phyloP scores from a whole-genome alignment of 1,140 invertebrate species.

The Ceratitis capitata region DNA sequence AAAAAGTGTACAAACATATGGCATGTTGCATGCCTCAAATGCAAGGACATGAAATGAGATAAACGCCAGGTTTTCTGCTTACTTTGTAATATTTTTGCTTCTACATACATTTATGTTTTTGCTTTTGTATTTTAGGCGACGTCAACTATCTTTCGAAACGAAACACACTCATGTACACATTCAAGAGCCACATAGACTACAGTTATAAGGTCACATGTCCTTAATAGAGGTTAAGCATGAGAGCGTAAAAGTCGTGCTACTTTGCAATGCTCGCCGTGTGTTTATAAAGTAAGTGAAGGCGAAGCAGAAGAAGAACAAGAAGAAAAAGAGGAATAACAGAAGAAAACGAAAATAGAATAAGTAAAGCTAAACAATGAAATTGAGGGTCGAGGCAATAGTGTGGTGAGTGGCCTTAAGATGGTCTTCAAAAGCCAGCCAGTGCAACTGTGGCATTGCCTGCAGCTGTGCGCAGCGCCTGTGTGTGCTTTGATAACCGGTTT shows the following conservation, averaged over 20 bases:
- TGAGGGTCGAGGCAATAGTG: background rate
- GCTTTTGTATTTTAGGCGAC: background rate
- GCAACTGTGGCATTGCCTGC: background rate
- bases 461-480: background rate
- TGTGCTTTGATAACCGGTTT: background rate
- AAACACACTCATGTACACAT: background rate
- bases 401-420: background rate
- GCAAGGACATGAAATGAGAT: background rate
- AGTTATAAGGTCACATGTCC: background rate
- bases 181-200: background rate
- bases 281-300: background rate
- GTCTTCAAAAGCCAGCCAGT: background rate
- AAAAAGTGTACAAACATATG: background rate
- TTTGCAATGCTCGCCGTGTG: background rate
- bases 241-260: background rate
- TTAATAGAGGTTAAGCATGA: slow-evolving; percentile 1
- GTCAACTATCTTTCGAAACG: background rate
- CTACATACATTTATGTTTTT: background rate
- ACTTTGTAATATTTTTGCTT: background rate
- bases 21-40: background rate
- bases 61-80: background rate
- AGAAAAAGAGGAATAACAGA: background rate
- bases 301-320: no score
- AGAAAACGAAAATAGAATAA: background rate
- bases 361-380: background rate